These are phyloP conservation scores for Phrynosoma blainvillii DNA, from an alignment of 2,113 vertebrate genomes.

Conservation along the genomic window DNA sequence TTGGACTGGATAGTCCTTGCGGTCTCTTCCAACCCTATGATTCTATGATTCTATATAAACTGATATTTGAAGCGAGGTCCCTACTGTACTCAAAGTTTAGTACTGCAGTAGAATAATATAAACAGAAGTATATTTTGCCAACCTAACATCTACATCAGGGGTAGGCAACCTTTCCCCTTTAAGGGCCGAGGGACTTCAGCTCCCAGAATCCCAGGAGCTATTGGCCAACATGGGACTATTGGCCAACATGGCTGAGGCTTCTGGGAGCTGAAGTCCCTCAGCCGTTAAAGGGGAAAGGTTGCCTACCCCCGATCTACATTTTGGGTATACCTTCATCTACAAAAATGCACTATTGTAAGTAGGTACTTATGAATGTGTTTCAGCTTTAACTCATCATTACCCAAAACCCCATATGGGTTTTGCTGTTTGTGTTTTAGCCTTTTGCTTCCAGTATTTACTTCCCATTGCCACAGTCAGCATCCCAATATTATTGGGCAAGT, in stretches of 20 bases:
- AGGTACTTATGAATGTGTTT: not conserved
- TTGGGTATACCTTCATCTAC: not conserved
- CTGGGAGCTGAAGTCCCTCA: too few species aligned
- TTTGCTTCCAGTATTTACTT: slow-evolving; percentile 44
- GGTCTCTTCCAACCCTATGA: too few species aligned
- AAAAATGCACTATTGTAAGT: too few species aligned
- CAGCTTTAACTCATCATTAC: not conserved
- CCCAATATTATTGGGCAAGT: not conserved
- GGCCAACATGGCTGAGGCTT: too few species aligned
- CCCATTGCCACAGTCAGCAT: slow-evolving; percentile 28
- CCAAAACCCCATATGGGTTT: not conserved
- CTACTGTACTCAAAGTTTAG: not conserved
- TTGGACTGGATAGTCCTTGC: too few species aligned
- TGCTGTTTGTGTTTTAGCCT: slow-evolving; percentile 43
- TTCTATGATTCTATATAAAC: not conserved
- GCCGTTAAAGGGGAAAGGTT: too few species aligned
- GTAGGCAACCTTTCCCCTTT: not conserved
- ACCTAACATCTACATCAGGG: not conserved
- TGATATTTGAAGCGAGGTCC: not conserved
- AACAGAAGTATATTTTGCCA: not conserved
- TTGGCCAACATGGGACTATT: too few species aligned
- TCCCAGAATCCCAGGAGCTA: too few species aligned
- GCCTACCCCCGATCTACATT: not conserved
- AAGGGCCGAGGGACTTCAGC: too few species aligned
- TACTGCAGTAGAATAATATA: not conserved